Conservation (phyloP, 1,140 invertebrate species). For the Hypothenemus hampei region DNA sequence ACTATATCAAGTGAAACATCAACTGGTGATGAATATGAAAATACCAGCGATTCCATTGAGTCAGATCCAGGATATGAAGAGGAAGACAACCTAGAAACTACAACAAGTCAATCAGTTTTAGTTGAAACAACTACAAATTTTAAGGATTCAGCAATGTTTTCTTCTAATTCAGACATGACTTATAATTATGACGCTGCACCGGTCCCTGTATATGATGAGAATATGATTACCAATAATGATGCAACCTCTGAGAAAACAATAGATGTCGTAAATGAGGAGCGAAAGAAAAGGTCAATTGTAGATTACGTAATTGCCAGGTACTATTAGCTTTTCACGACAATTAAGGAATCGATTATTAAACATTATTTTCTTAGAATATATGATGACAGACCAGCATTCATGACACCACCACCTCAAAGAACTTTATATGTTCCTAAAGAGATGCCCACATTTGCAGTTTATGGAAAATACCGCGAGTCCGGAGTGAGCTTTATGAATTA, state of each 20-base stretch:
- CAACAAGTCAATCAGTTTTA: neutral
- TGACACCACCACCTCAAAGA: slow-evolving; percentile 7
- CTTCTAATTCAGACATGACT: slow-evolving; percentile 11
- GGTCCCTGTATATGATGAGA: neutral
- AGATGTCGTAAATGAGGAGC: slow-evolving; percentile 10
- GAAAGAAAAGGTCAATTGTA: slow-evolving; percentile 33
- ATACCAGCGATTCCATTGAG: no score
- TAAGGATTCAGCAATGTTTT: no score
- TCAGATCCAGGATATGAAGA: no score
- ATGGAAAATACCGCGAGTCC: slow-evolving; percentile 38
- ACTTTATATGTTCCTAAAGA: slow-evolving; percentile 25
- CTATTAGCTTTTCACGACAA: neutral
- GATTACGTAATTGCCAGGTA: slow-evolving; percentile 37
- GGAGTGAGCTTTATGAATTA: slow-evolving; percentile 58
- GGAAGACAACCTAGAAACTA: no score
- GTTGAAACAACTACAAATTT: neutral
- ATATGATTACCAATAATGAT: no score
- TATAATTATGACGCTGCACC: slow-evolving; percentile 14
- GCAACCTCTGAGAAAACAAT: no score
- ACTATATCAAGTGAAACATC: no score
- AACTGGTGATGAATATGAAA: no score
- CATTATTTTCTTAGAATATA: slow-evolving; percentile 5
- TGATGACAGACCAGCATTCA: slow-evolving; percentile 5
- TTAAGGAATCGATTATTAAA: slow-evolving; percentile 3
- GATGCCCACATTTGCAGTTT: slow-evolving; percentile 36